Evolutionary conservation across 2,888 invertebrate genomes (phyloP).

Genomic region (Cantharis flavilabris): DNA sequence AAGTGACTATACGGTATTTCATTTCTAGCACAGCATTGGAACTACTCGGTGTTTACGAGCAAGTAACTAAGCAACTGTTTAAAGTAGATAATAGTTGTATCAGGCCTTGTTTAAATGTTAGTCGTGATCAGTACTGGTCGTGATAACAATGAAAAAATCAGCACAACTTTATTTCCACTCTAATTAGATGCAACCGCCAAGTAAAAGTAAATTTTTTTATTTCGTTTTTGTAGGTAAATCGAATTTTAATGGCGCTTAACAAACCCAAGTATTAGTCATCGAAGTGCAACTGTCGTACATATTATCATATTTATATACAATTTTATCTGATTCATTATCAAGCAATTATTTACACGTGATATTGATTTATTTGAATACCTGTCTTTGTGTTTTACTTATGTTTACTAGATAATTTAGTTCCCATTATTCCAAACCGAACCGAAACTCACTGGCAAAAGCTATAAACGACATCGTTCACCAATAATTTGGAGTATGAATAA

Average conservation of each 20-base stretch:
- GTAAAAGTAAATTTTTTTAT: background rate
- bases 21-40: constrained; percentile 11
- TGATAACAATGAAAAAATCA: background rate
- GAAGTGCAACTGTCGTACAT: background rate
- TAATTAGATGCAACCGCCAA: background rate
- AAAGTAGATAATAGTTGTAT: constrained; percentile 1
- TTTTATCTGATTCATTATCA: background rate
- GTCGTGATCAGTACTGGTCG: background rate
- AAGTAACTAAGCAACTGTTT: constrained; percentile 26
- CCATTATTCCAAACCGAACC: background rate
- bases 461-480: no score
- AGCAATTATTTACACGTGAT: background rate
- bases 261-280: background rate
- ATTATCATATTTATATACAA: background rate
- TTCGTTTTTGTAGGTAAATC: background rate
- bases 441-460: background rate
- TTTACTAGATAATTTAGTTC: background rate
- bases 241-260: background rate
- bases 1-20: constrained; percentile 15
- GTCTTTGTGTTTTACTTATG: background rate
- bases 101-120: background rate
- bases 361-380: background rate
- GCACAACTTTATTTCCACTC: background rate
- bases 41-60: constrained; percentile 22
- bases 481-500: no score